These are phyloP conservation scores for Penaeus chinensis DNA, from an alignment of 1,140 invertebrate genomes.

Conservation along the genomic window DNA sequence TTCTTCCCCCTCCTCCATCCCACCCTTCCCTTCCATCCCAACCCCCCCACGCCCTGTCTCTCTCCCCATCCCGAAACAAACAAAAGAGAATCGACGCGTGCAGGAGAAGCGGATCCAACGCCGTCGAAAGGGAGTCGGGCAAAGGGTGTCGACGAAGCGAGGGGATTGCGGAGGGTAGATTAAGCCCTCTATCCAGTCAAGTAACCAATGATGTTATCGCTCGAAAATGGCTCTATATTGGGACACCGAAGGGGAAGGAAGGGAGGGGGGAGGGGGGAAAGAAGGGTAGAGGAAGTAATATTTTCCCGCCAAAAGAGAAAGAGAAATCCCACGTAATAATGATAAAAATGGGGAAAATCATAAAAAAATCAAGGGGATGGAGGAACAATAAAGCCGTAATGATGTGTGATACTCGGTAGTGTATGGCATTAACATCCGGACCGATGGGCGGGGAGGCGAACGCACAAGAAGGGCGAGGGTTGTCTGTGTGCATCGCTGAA, in stretches of 20 bases:
- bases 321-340: slow-evolving; percentile 6
- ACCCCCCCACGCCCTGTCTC: not conserved
- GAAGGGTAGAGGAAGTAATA: not conserved
- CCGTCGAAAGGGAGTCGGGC: not conserved
- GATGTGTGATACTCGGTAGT: too few species aligned
- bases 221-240: slow-evolving; percentile 34
- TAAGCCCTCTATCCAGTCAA: slow-evolving; percentile 34
- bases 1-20: not conserved
- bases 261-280: not conserved
- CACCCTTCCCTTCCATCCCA: not conserved
- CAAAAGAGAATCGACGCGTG: not conserved
- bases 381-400: too few species aligned
- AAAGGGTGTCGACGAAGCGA: not conserved
- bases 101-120: not conserved
- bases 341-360: not conserved
- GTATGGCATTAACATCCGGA: too few species aligned
- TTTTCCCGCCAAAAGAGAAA: slow-evolving; percentile 1
- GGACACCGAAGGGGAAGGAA: not conserved
- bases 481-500: too few species aligned
- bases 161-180: slow-evolving; percentile 10
- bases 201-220: slow-evolving; percentile 42
- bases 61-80: slow-evolving; percentile 18
- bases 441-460: too few species aligned
- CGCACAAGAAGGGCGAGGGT: too few species aligned
- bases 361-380: too few species aligned